Conservation (phyloP, 2,888 invertebrate genomes). For the Diogma glabrata region DNA sequence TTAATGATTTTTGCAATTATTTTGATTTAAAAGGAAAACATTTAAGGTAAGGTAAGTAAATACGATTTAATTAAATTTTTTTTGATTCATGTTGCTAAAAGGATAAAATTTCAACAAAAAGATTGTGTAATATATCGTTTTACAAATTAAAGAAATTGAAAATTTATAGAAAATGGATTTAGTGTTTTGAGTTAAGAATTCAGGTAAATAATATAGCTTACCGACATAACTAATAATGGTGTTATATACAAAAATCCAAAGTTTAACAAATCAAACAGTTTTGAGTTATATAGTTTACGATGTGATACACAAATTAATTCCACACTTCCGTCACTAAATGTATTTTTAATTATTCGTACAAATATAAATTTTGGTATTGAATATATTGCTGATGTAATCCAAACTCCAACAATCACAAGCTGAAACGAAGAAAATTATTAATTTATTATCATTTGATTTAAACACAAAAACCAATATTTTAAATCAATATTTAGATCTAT, state of each 20-base stretch:
- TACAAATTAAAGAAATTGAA: too few species aligned
- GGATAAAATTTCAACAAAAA: too few species aligned
- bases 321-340: constrained; percentile 33
- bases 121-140: too few species aligned
- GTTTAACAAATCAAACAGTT: constrained; percentile 67
- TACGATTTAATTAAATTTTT: too few species aligned
- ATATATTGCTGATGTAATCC: constrained; percentile 72
- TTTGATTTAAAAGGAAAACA: too few species aligned
- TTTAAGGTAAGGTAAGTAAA: too few species aligned
- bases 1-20: too few species aligned
- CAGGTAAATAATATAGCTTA: constrained; percentile 33
- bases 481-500: background rate
- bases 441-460: background rate
- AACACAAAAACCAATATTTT: background rate
- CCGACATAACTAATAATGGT: constrained; percentile 70
- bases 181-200: too few species aligned
- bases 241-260: constrained; percentile 71
- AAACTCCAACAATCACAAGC: constrained; percentile 67
- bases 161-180: too few species aligned
- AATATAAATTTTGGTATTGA: constrained; percentile 75
- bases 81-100: too few species aligned
- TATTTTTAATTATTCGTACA: constrained; percentile 59
- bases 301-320: constrained; percentile 57
- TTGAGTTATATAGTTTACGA: constrained; percentile 64
- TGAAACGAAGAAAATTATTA: constrained; percentile 29